A percentile compares a stretch with the other conserved stretches of the same genome.
phyloP scores from a whole-genome alignment of 2,113 vertebrate genomes.

The Camelus bactrianus region DNA sequence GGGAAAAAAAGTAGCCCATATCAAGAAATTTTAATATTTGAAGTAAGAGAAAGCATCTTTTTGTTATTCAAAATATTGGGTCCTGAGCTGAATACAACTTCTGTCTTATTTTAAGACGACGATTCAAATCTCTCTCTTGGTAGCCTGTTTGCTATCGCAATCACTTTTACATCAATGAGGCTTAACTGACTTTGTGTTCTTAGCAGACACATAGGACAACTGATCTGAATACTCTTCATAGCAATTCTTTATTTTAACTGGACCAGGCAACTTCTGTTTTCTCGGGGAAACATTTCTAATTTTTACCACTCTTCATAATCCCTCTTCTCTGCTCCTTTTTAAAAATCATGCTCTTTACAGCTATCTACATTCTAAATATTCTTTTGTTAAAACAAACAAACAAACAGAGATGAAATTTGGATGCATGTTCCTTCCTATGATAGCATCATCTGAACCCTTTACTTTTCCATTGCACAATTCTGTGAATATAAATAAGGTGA shows the following conservation, averaged over 20 bases:
- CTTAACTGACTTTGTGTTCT: background rate
- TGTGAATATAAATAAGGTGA: background rate
- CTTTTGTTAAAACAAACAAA: background rate
- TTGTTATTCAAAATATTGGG: background rate
- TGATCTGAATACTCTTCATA: background rate
- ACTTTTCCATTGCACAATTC: background rate
- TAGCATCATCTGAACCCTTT: conserved; percentile 8
- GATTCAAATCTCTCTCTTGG: background rate
- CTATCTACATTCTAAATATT: background rate
- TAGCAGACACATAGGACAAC: background rate
- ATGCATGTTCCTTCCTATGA: background rate
- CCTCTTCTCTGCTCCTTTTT: background rate
- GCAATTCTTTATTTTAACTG: background rate
- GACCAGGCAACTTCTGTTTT: background rate
- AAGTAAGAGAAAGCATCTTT: background rate
- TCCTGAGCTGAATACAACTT: background rate
- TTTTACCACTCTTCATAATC: background rate
- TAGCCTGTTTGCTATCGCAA: background rate
- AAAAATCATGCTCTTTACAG: background rate
- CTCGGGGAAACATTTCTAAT: background rate
- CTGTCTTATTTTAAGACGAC: background rate
- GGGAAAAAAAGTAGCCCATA: background rate
- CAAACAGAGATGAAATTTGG: conserved; percentile 22
- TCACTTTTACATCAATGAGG: background rate
- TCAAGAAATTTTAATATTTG: background rate